phyloP scores from a whole-genome alignment of 2,888 invertebrate species.

The Lycia hirtaria region DNA sequence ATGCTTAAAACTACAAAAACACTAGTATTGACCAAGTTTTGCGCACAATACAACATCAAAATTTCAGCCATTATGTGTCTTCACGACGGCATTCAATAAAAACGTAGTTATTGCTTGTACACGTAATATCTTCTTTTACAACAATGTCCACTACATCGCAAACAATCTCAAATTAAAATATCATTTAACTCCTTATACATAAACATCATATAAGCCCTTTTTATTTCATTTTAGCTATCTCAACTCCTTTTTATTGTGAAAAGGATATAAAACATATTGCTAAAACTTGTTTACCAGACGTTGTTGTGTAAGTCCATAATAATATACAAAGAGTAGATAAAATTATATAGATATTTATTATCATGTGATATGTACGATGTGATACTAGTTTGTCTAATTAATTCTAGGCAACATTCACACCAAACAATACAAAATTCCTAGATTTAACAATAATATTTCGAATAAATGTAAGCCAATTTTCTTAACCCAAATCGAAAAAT shows the following conservation, averaged over 20 bases:
- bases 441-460: slow-evolving; percentile 44
- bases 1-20: slow-evolving; percentile 44
- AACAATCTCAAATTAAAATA: slow-evolving; percentile 70
- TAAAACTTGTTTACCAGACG: background rate
- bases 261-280: background rate
- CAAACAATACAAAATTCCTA: slow-evolving; percentile 2
- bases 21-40: slow-evolving; percentile 72
- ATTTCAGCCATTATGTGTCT: slow-evolving; percentile 65
- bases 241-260: too few species aligned
- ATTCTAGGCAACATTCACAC: slow-evolving; percentile 32
- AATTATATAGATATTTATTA: slow-evolving; percentile 47
- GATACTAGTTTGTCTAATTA: slow-evolving; percentile 25
- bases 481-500: slow-evolving; percentile 49
- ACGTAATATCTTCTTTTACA: slow-evolving; percentile 73
- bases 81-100: slow-evolving; percentile 75
- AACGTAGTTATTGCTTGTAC: slow-evolving; percentile 84
- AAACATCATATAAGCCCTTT: background rate
- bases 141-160: slow-evolving; percentile 73
- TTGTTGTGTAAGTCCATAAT: slow-evolving; percentile 9
- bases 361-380: slow-evolving; percentile 51
- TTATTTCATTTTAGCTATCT: background rate
- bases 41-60: slow-evolving; percentile 81
- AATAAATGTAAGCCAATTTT: slow-evolving; percentile 66
- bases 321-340: slow-evolving; percentile 41
- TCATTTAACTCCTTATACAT: slow-evolving; percentile 1